Conservation (phyloP, 1,140 invertebrate genomes). For the Phthorimaea operculella region DNA sequence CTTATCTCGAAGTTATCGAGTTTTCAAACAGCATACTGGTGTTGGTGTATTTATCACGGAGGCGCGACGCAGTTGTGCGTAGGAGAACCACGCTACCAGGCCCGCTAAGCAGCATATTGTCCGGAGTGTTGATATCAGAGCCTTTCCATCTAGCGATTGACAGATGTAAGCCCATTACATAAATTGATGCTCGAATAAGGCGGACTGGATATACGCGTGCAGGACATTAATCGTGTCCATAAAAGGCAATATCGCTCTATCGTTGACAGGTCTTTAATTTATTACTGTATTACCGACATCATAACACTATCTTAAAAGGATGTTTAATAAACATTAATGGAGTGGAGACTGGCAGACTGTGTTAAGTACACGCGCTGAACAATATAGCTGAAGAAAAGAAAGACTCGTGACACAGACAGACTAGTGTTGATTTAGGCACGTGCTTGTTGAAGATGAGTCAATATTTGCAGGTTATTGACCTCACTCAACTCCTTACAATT, state of each 20-base stretch:
- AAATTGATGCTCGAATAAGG: constrained; percentile 6
- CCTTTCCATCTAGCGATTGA: constrained; percentile 8
- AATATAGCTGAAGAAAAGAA: not conserved
- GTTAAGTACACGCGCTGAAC: not conserved
- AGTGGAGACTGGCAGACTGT: not conserved
- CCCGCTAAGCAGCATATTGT: constrained; percentile 2
- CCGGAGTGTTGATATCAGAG: constrained; percentile 14
- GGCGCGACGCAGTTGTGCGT: constrained; percentile 23
- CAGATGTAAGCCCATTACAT: constrained; percentile 13
- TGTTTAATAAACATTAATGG: not conserved
- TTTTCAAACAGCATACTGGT: no score
- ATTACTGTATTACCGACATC: constrained; percentile 1
- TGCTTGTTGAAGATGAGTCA: constrained; percentile 38
- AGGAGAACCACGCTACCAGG: constrained; percentile 13
- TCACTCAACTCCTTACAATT: constrained; percentile 18
- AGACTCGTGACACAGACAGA: constrained; percentile 4
- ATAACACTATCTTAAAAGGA: not conserved
- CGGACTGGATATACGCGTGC: not conserved
- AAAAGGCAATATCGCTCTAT: constrained; percentile 3
- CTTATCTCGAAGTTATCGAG: constrained; percentile 26
- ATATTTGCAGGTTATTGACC: constrained; percentile 52
- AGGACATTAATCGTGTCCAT: constrained; percentile 2
- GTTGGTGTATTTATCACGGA: constrained; percentile 18
- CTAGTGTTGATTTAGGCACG: constrained; percentile 27
- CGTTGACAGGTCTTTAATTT: constrained; percentile 2